Evolutionary conservation across 2,888 invertebrate genomes (phyloP).

Genomic region (Heliconius ismenius): DNA sequence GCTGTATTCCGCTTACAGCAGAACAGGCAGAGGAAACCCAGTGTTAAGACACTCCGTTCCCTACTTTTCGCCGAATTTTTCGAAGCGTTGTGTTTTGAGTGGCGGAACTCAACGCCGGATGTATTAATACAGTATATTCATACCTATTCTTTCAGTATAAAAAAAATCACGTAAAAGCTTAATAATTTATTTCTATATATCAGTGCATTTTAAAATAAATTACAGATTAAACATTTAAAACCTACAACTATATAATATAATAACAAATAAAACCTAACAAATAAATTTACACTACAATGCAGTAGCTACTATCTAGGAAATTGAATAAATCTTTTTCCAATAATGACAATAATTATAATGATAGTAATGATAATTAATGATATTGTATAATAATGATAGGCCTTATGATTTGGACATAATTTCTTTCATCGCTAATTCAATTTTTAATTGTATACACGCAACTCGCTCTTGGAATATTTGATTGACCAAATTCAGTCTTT

Average conservation of each 20-base stretch:
- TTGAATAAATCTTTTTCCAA: neutral
- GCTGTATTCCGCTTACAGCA: too few species aligned
- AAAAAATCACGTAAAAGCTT: conserved; percentile 10
- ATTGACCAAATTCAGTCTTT: conserved; percentile 84
- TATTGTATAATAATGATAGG: neutral
- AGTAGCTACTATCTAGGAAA: neutral
- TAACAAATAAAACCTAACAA: conserved; percentile 18
- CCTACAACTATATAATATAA: conserved; percentile 7
- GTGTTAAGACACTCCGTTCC: too few species aligned
- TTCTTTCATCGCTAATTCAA: conserved; percentile 84
- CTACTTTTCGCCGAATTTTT: too few species aligned
- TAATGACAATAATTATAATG: neutral
- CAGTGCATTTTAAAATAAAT: conserved; percentile 26
- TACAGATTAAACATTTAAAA: conserved; percentile 3
- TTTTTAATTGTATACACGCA: conserved; percentile 86
- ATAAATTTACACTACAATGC: conserved; percentile 2
- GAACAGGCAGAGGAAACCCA: too few species aligned
- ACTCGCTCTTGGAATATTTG: conserved; percentile 88
- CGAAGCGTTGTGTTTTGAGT: too few species aligned
- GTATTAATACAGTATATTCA: too few species aligned
- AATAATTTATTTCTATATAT: conserved; percentile 27
- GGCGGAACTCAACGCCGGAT: too few species aligned
- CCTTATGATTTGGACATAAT: conserved; percentile 71
- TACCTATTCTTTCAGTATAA: neutral
- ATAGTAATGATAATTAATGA: neutral